Conservation (phyloP, 92 coral and sea anemone genomes). For the Phymanthus crucifer region DNA sequence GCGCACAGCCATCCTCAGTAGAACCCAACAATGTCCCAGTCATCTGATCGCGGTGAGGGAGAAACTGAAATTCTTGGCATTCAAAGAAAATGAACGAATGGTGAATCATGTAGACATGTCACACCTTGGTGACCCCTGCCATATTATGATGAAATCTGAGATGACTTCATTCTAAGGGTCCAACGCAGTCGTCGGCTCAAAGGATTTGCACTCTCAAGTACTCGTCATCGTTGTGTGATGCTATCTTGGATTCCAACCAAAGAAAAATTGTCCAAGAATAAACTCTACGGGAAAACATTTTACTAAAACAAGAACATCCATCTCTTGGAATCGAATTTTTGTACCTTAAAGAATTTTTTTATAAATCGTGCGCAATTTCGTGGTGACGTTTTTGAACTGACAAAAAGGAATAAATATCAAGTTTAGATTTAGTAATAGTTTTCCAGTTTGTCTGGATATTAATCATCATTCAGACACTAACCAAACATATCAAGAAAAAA, state of each 20-base stretch:
- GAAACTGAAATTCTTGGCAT: slow-evolving; percentile 71
- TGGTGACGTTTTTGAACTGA: not conserved
- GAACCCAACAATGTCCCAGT: slow-evolving; percentile 32
- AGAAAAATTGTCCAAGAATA: not conserved
- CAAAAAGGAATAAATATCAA: not conserved
- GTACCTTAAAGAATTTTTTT: not conserved
- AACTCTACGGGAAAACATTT: not conserved
- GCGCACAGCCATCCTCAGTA: slow-evolving; percentile 21
- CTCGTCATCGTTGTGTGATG: not conserved
- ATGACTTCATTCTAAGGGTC: not conserved
- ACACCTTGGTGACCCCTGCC: slow-evolving; percentile 35
- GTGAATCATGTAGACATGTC: slow-evolving; percentile 44
- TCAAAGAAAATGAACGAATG: slow-evolving; percentile 36
- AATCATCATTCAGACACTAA: not conserved
- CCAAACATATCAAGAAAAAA: not conserved
- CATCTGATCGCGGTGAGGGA: slow-evolving; percentile 48
- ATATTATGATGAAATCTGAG: slow-evolving; percentile 32
- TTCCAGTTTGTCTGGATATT: not conserved
- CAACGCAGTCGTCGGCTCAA: not conserved
- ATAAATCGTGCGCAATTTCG: not conserved
- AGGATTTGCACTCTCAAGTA: slow-evolving; percentile 4
- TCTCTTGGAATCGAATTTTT: not conserved
- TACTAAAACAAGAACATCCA: no score
- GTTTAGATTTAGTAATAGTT: not conserved
- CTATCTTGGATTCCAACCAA: not conserved